These are phyloP conservation scores for Nycteola revayana DNA, from an alignment of 2,888 invertebrate species.

Conservation along the genomic window DNA sequence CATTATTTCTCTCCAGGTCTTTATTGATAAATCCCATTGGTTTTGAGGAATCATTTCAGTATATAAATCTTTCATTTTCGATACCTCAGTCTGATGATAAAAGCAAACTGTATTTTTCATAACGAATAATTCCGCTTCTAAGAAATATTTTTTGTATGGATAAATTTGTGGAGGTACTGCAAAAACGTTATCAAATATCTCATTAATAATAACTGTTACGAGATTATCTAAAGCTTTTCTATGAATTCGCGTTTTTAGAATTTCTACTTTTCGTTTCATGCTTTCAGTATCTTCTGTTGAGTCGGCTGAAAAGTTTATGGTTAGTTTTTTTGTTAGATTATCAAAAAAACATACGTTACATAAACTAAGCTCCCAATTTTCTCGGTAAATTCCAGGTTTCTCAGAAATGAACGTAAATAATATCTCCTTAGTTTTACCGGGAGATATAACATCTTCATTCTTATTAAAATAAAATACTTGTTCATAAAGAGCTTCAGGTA, in stretches of 20 bases:
- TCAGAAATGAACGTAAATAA: constrained; percentile 72
- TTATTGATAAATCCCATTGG: constrained; percentile 62
- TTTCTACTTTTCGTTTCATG: constrained; percentile 38
- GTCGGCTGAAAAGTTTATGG: constrained; percentile 59
- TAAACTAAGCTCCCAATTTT: constrained; percentile 74
- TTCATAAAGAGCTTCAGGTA: constrained; percentile 50
- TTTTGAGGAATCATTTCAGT: constrained; percentile 47
- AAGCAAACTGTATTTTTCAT: constrained; percentile 71
- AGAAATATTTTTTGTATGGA: constrained; percentile 59
- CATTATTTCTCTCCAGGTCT: constrained; percentile 60
- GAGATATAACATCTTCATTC: constrained; percentile 75
- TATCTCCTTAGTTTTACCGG: constrained; percentile 69
- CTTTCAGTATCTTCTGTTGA: constrained; percentile 46
- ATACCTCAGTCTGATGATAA: constrained; percentile 70
- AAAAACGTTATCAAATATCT: constrained; percentile 44
- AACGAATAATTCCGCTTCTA: constrained; percentile 65
- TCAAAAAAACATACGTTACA: constrained; percentile 65
- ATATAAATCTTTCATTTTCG: constrained; percentile 52
- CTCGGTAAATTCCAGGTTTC: constrained; percentile 57
- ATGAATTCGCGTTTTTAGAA: constrained; percentile 46
- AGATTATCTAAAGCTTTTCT: constrained; percentile 43
- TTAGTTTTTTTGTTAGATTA: constrained; percentile 44
- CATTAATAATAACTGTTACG: constrained; percentile 39
- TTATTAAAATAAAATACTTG: constrained; percentile 82
- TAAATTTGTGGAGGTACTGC: constrained; percentile 48